Evolutionary conservation across 2,797 vertebrate genomes (phyloP), one percentile per base, ranked within the genome.

Genomic region (Notoglanidium macrostoma): DNA sequence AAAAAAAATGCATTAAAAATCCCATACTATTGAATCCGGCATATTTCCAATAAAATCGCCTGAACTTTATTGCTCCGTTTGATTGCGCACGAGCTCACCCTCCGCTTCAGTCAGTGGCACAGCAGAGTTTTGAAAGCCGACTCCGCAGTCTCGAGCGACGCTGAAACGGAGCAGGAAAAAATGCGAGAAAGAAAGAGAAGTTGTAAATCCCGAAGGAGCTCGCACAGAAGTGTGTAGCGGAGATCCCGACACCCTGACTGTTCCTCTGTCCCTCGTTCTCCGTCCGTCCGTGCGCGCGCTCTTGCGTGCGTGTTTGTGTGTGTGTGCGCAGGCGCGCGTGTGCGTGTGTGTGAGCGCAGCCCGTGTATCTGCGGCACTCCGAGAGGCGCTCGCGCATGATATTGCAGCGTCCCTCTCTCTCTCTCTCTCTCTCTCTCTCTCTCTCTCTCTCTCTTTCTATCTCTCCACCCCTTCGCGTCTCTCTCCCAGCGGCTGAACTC

Each of bases 341-440:
- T 95, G 96, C 96, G 96, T 95, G 96, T 94, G 96, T 96, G 96
- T 96, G 97, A 79, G 40, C 61, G 63, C 96, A 93, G 95, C 95
- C 94, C 94, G 94, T 29, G 86, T 96, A 96, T 97, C 97, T 97
- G 98, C 97, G 97, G 97, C 97, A 96, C 95, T 94, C 93, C 93
- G 97, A 96, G 96, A 96, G 95, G 96, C 96, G 97, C 95, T 97
- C 97, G 94, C 96, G 97, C 97, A 97, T 97, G 96, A 98, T 97
- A 97, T 97, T 97, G 97, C 97, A 96, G 97, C 96, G 96, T 94
- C 94, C 90, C 95, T 91, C 93, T 88, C 93, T 77, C 94, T 85
- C 57, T 5, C 49, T 49, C 49, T 49, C 49, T 5, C 94, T 79
- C 89, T 76, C 77, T 49, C 87, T 40, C 87, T 76, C 91, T 84